Evolutionary conservation across 1,140 invertebrate species (phyloP), one percentile per base, ranked within the genome.

Genomic region (Drosophila tsacasi): DNA sequence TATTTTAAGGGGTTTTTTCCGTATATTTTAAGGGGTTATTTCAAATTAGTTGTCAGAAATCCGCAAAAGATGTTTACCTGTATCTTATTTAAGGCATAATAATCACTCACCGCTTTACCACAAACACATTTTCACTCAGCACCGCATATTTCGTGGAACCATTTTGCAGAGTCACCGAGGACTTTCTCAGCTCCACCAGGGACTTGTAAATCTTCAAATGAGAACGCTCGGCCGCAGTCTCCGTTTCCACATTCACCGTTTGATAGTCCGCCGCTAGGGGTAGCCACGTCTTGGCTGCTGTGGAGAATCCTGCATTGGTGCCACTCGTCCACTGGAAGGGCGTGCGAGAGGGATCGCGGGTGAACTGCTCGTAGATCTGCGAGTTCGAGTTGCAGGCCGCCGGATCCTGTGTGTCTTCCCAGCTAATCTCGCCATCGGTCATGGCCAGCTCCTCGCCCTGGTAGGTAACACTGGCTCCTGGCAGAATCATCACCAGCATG

Each of bases 391-490:
- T 95, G 74, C 94, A 95, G 23, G 93, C 94, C 42, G 93, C 91
- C 0, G 94, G 95, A 91, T 96, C 95, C 13, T 93, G 79, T 9
- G 6, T 94, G 47, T 94, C 93, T 39, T 75, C 76, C 79, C 81
- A 92, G 37, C 93, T 94, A 2, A 96, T 93, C 47, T 84, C 94
- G 17, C 94, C 94, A 92, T 97, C 95, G 5, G 94, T 93, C 96
- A 97, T 97, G 3, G 95, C 97, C 64, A 94, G 94, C 27, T 94
- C 93, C 57, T 94, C 91, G 91, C 93, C 95, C 13, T 92, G 81
- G 27, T 97, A 97, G 2, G 95, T 96, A 17, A 97, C 94, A n/a
- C 96, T 94, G 5, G 96, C 95, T 0, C 97, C 97, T 0, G 96
- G 96, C 19, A 97, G 85, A 2, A 96, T 67, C 46, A 96, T 93